Conservation (phyloP, 2,797 vertebrate species). For the Epinephelus coioides region DNA sequence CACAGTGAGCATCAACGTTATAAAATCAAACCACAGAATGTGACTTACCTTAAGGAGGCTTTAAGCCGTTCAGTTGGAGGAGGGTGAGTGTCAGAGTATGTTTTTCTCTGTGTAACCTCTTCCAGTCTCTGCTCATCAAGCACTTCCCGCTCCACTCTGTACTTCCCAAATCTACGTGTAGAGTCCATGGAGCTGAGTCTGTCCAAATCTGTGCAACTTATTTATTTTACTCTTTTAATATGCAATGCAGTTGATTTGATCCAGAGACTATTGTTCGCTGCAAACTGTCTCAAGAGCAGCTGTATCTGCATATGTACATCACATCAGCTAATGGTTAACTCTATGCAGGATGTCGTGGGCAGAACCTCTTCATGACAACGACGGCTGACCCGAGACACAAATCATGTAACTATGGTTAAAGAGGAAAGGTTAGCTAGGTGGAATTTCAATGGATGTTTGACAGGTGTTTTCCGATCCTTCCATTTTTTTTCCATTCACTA, state of each 20-base stretch:
- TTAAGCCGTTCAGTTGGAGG: constrained; percentile 75
- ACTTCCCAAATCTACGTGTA: constrained; percentile 60
- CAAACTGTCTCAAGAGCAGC: constrained; percentile 9
- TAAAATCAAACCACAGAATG: not conserved
- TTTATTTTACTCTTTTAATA: not conserved
- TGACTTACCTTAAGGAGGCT: constrained; percentile 82
- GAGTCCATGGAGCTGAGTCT: constrained; percentile 70
- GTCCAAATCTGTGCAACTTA: constrained; percentile 16
- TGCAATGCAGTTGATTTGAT: not conserved
- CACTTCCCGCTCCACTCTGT: constrained; percentile 83
- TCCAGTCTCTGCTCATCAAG: constrained; percentile 91
- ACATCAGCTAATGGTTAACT: constrained; percentile 73
- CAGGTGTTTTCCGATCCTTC: constrained; percentile 43
- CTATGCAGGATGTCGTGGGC: constrained; percentile 51
- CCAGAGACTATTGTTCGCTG: not conserved
- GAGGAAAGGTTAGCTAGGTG: constrained; percentile 58
- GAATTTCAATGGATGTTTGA: constrained; percentile 33
- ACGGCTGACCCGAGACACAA: constrained; percentile 16
- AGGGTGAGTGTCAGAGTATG: constrained; percentile 51
- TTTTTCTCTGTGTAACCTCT: constrained; percentile 83
- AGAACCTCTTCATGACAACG: constrained; percentile 31
- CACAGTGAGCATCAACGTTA: not conserved
- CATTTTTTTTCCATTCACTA: constrained; percentile 60
- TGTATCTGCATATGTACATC: constrained; percentile 51
- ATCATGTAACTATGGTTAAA: constrained; percentile 35